phyloP scores from a whole-genome alignment of 2,888 invertebrate species.

The Unio delphinus region DNA sequence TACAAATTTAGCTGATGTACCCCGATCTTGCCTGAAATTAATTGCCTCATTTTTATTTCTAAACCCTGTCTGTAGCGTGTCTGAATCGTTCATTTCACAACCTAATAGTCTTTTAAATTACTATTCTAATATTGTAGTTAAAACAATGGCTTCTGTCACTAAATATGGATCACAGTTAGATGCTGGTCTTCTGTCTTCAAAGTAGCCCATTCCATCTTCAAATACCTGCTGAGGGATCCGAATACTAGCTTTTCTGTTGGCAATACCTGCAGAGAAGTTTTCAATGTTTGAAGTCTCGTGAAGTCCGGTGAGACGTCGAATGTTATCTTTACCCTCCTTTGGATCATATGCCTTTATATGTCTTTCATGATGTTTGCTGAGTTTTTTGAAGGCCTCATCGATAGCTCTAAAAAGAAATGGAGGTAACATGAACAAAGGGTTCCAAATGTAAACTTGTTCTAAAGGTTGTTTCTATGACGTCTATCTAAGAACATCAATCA shows the following conservation, averaged over 20 bases:
- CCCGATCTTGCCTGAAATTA: too few species aligned
- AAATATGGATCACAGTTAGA: slow-evolving; percentile 72
- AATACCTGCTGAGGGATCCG: slow-evolving; percentile 80
- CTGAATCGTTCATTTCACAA: too few species aligned
- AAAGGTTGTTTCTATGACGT: too few species aligned
- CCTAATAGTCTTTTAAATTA: background rate
- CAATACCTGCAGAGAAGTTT: slow-evolving; percentile 93
- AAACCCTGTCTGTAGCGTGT: too few species aligned
- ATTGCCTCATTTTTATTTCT: too few species aligned
- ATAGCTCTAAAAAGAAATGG: slow-evolving; percentile 80
- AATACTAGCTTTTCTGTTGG: slow-evolving; percentile 94
- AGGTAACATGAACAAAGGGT: background rate
- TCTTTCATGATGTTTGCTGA: slow-evolving; percentile 90
- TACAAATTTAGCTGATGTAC: too few species aligned
- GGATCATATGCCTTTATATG: slow-evolving; percentile 98
- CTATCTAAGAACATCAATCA: too few species aligned
- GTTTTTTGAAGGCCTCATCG: slow-evolving; percentile 94
- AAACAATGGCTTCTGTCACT: slow-evolving; percentile 62
- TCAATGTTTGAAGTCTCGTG: slow-evolving; percentile 98
- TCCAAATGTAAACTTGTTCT: too few species aligned
- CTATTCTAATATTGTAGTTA: slow-evolving; percentile 48
- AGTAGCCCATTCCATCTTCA: slow-evolving; percentile 92
- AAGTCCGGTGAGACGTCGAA: slow-evolving; percentile 91
- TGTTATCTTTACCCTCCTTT: slow-evolving; percentile 95
- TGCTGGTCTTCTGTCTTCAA: slow-evolving; percentile 87